These are phyloP conservation scores for Drymonia ruficornis DNA, from an alignment of 2,888 invertebrate species.

Conservation along the genomic window DNA sequence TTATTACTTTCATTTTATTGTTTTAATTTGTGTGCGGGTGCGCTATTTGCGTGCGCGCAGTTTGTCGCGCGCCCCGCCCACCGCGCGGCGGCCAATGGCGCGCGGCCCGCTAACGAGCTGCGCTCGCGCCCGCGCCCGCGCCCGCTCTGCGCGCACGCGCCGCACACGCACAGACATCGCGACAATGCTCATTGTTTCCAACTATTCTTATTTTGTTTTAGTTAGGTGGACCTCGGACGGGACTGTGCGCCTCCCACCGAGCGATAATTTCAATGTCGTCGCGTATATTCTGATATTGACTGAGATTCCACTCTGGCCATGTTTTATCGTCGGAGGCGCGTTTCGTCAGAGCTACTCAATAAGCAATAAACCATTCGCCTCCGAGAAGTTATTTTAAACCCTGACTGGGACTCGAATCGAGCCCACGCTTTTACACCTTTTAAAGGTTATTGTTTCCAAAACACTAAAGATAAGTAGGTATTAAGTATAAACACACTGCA, in stretches of 20 bases:
- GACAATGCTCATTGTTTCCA: slow-evolving; percentile 82
- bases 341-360: slow-evolving; percentile 82
- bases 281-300: slow-evolving; percentile 80
- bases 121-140: slow-evolving; percentile 57
- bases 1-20: slow-evolving; percentile 84
- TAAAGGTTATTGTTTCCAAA: slow-evolving; percentile 82
- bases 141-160: slow-evolving; percentile 45
- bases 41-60: slow-evolving; percentile 84
- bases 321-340: slow-evolving; percentile 78
- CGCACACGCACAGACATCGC: slow-evolving; percentile 58
- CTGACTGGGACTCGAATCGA: slow-evolving; percentile 68
- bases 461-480: slow-evolving; percentile 67
- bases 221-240: slow-evolving; percentile 62
- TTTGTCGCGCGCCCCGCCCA: slow-evolving; percentile 76
- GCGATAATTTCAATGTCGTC: slow-evolving; percentile 82
- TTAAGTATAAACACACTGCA: slow-evolving; percentile 37
- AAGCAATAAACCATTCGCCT: slow-evolving; percentile 84
- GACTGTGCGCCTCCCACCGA: slow-evolving; percentile 75
- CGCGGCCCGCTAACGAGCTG: slow-evolving; percentile 60
- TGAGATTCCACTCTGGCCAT: slow-evolving; percentile 77
- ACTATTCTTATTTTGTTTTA: slow-evolving; percentile 78
- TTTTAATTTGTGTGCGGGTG: slow-evolving; percentile 84
- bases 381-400: slow-evolving; percentile 81
- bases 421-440: slow-evolving; percentile 81
- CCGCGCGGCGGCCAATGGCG: slow-evolving; percentile 71